Evolutionary conservation across 2,797 vertebrate species (phyloP).

Genomic region (Phataginus tetradactyla): DNA sequence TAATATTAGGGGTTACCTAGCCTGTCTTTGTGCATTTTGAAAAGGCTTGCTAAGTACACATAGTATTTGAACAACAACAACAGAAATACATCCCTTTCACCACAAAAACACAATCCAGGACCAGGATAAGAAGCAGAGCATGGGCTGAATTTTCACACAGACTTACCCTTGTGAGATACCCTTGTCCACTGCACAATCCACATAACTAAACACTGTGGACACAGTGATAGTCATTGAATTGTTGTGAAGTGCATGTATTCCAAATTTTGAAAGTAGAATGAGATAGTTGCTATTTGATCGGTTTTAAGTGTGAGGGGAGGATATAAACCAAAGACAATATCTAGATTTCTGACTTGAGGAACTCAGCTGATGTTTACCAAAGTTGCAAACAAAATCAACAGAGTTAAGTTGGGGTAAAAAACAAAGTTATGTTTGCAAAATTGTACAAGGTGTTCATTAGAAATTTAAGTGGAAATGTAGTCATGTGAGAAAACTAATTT

Average conservation of each 20-base stretch:
- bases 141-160: not conserved
- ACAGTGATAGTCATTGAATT: not conserved
- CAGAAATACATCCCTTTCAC: not conserved
- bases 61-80: not conserved
- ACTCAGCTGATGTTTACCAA: not conserved
- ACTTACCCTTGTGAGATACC: not conserved
- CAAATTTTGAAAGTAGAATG: not conserved
- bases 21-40: not conserved
- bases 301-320: not conserved
- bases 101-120: not conserved
- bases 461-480: not conserved
- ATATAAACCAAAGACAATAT: not conserved
- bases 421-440: not conserved
- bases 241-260: not conserved
- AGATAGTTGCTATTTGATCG: not conserved
- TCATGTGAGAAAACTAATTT: not conserved
- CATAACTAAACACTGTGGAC: not conserved
- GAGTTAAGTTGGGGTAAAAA: not conserved
- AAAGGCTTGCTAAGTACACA: not conserved
- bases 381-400: not conserved
- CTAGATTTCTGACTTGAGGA: not conserved
- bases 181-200: not conserved
- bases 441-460: not conserved
- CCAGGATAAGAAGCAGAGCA: not conserved
- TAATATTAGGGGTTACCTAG: not conserved